Base-by-base conservation (phyloP, 1,140 invertebrate genomes). In the Polyergus mexicanus region DNA sequence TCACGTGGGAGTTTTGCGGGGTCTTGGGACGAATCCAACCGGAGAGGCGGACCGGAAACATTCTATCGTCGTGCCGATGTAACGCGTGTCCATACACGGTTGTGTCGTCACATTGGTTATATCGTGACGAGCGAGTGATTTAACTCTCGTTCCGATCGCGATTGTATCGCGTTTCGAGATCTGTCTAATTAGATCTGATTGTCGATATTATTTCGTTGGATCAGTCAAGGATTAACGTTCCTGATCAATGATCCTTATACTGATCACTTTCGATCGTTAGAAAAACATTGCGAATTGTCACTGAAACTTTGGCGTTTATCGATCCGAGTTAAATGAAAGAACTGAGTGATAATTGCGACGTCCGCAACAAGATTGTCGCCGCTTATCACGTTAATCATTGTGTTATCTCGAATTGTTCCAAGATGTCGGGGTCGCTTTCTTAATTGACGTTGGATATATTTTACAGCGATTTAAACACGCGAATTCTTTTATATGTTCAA, bases 41-140 rank as follows among this genome's bases (percentile, higher is more conserved):
- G 13, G 80, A n/a, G 16, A 87, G 32, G 85, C 85, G 81, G 66
- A 63, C 84, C 65, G 84, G 84, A 85, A 85, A 69, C 84, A 85
- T 85, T 81, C 3, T 72, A 44, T 19, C 19, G 25, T 78, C 44
- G 28, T 11, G 47, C 4, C 44, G 35, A 58, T 56, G 11, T 69
- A 32, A 58, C 51, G 51, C 11, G 35, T 6, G n/a, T 47, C 38
- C 54, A 75, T 84, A 22, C 10, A 74, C 25, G 54, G 54, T n/a
- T 0, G 10, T 1, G 28, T 84, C 11, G 56, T 84, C 11, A 41
- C 28, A 63, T 13, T 7, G 8, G 51, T 62, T 75, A 69, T 5
- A 44, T 76, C 25, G 10, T 44, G 38, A 38, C 38, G 32, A 44
- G 22, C 22, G 13, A 32, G 10, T 1, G 38, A 0, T 1, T 35